A percentile compares a stretch with the other conserved stretches of the same genome.
phyloP scores from a whole-genome alignment of 2,113 vertebrate genomes.

The Oreochromis aureus region DNA sequence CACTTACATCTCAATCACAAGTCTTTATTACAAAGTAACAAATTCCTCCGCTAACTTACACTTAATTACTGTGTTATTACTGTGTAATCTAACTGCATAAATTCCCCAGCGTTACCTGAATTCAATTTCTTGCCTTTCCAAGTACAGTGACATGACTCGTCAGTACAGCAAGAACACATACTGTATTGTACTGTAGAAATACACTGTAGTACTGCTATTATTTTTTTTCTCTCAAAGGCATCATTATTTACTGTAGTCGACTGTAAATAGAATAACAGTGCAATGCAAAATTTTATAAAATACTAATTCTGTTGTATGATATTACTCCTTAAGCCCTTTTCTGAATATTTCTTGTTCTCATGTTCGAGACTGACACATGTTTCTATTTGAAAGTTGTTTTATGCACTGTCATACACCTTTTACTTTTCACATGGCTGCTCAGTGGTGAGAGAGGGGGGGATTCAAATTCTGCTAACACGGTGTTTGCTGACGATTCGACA shows the following conservation, averaged over 20 bases:
- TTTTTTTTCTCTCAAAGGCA: not conserved
- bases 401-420: not conserved
- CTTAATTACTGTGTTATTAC: not conserved
- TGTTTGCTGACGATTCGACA: not conserved
- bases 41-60: not conserved
- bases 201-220: not conserved
- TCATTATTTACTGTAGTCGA: not conserved
- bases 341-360: not conserved
- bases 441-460: not conserved
- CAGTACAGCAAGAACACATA: not conserved
- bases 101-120: accelerated
- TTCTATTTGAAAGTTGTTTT: not conserved
- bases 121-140: not conserved
- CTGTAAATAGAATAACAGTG: not conserved
- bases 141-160: not conserved
- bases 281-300: not conserved
- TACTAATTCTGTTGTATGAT: not conserved
- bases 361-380: not conserved
- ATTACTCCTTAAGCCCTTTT: not conserved
- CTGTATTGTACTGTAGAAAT: not conserved
- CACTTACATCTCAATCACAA: not conserved
- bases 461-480: not conserved
- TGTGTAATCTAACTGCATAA: not conserved
- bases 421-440: not conserved
- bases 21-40: not conserved